Evolutionary conservation across 2,797 vertebrate species (phyloP).

Genomic region (Argya squamiceps): DNA sequence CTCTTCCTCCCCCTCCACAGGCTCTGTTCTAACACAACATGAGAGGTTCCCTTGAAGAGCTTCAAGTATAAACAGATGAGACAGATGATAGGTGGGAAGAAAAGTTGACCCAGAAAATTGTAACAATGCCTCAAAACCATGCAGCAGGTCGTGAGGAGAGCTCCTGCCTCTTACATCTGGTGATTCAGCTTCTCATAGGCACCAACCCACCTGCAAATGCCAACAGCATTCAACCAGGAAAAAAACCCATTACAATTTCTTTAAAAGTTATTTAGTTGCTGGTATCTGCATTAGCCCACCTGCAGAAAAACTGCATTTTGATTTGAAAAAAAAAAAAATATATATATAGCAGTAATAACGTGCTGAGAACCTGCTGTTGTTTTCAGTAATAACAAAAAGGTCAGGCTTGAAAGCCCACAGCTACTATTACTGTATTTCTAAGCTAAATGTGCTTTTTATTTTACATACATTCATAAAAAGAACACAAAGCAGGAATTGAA

Average conservation of each 20-base stretch:
- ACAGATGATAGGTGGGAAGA: background rate
- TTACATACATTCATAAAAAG: background rate
- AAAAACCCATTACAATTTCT: background rate
- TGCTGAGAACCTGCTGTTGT: background rate
- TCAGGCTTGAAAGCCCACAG: background rate
- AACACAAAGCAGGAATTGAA: background rate
- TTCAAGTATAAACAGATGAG: conserved; percentile 34
- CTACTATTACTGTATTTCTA: background rate
- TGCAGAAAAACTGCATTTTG: background rate
- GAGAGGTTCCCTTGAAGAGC: background rate
- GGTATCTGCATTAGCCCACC: background rate
- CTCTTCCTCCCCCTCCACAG: background rate
- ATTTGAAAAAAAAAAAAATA: background rate
- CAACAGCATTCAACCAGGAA: background rate
- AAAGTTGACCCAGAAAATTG: background rate
- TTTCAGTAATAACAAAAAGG: conserved; percentile 19
- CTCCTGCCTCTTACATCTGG: background rate
- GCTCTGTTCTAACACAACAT: background rate
- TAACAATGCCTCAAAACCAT: background rate
- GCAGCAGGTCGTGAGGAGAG: background rate
- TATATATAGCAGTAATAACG: background rate
- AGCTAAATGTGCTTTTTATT: background rate
- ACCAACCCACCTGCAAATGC: background rate
- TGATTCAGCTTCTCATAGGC: background rate
- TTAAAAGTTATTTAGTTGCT: background rate